Conservation (phyloP, 2,888 invertebrate species). For the Morpho achilles region DNA sequence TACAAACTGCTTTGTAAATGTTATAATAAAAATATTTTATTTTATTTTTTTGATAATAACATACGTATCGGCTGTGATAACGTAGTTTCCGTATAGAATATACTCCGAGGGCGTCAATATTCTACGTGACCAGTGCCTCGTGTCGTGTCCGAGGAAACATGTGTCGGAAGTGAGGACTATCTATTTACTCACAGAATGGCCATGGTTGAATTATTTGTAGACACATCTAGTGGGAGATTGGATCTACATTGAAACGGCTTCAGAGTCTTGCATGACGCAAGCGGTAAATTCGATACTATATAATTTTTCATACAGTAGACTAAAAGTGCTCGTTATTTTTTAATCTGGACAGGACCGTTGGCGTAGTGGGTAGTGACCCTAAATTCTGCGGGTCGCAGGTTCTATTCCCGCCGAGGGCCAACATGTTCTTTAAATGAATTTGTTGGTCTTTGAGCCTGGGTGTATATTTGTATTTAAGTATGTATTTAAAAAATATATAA, state of each 20-base stretch:
- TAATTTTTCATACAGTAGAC: too few relatives aligned
- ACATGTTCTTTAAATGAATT: too few relatives aligned
- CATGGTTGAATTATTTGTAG: constrained; percentile 67
- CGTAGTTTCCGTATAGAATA: constrained; percentile 64
- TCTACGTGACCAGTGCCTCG: constrained; percentile 74
- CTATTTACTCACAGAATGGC: constrained; percentile 72
- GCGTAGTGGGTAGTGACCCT: too few relatives aligned
- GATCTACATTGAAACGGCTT: constrained; percentile 25
- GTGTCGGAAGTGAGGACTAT: constrained; percentile 77
- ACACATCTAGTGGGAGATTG: constrained; percentile 32
- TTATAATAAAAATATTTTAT: constrained; percentile 19
- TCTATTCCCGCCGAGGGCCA: too few relatives aligned
- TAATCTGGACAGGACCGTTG: too few relatives aligned
- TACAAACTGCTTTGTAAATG: too few relatives aligned
- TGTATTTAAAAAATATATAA: too few relatives aligned
- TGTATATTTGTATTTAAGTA: too few relatives aligned
- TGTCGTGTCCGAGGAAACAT: constrained; percentile 70
- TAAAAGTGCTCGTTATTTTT: too few relatives aligned
- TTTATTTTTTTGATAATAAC: constrained; percentile 43
- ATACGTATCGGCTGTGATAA: constrained; percentile 41
- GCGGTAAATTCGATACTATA: too few relatives aligned
- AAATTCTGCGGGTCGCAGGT: too few relatives aligned
- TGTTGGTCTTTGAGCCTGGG: too few relatives aligned
- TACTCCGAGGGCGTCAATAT: constrained; percentile 75
- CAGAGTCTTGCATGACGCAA: constrained; percentile 9